Evolutionary conservation across 2,797 vertebrate species (phyloP).

Genomic region (Loris lydekkerianus): DNA sequence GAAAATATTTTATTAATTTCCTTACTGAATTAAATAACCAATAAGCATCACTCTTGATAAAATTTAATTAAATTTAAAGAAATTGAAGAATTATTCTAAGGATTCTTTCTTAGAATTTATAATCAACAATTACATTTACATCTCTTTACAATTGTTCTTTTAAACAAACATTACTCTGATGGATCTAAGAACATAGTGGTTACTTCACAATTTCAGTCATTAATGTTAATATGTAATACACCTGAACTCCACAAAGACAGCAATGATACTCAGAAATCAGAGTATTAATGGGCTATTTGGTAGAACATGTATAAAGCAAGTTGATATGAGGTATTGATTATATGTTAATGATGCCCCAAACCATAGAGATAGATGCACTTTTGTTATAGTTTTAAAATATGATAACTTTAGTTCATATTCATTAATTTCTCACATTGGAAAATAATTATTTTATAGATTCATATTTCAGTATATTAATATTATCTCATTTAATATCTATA

Average conservation of each 20-base stretch:
- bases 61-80: conserved; percentile 58
- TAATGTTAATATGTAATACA: not conserved
- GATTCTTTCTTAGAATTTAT: not conserved
- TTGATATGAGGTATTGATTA: not conserved
- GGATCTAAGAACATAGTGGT: not conserved
- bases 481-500: not conserved
- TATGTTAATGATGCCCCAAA: not conserved
- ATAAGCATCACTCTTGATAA: not conserved
- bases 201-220: not conserved
- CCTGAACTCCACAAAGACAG: not conserved
- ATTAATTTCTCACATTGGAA: not conserved
- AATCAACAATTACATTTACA: not conserved
- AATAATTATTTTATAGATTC: not conserved
- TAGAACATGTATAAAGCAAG: not conserved
- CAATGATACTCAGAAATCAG: not conserved
- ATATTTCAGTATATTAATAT: not conserved
- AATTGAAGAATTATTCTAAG: conserved; percentile 5
- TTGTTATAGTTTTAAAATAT: not conserved
- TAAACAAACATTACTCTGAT: not conserved
- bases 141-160: not conserved
- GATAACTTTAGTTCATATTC: not conserved
- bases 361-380: not conserved
- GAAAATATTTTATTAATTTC: conserved; percentile 49
- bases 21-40: conserved; percentile 54
- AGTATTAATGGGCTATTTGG: not conserved